A percentile compares a stretch with the other conserved stretches of the same genome.
phyloP scores from a whole-genome alignment of 2,113 vertebrate species.

The Upupa epops region DNA sequence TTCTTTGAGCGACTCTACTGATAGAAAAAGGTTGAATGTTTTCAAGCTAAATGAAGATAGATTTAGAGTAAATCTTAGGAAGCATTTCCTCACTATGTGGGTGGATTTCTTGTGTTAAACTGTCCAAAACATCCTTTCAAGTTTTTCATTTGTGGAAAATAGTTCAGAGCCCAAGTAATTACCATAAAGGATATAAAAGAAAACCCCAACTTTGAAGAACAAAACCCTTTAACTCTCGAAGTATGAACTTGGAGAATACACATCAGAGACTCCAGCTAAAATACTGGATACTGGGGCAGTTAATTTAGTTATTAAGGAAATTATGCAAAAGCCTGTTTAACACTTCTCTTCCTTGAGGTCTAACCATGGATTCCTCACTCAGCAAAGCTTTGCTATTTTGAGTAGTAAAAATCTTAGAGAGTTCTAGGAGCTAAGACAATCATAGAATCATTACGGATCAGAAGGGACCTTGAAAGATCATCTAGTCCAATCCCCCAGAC shows the following conservation, averaged over 20 bases:
- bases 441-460: too few species aligned
- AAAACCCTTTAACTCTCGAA: neutral
- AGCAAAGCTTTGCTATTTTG: neutral
- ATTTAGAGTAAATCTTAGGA: too few species aligned
- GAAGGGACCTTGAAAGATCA: too few species aligned
- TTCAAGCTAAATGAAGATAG: too few species aligned
- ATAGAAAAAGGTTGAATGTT: too few species aligned
- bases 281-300: neutral
- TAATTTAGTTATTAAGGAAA: neutral
- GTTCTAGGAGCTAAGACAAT: neutral
- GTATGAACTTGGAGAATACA: neutral
- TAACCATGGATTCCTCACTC: neutral
- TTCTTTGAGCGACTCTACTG: too few species aligned
- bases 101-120: conserved; percentile 16
- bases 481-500: too few species aligned
- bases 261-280: neutral
- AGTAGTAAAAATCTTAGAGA: neutral
- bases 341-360: neutral
- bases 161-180: neutral
- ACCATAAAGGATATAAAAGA: neutral
- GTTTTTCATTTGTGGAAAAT: conserved; percentile 28
- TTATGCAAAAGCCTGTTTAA: neutral
- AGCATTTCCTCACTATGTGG: too few species aligned
- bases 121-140: conserved; percentile 33
- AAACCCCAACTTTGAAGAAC: neutral